phyloP scores from a whole-genome alignment of 2,888 invertebrate genomes.

The Encarsia formosa region DNA sequence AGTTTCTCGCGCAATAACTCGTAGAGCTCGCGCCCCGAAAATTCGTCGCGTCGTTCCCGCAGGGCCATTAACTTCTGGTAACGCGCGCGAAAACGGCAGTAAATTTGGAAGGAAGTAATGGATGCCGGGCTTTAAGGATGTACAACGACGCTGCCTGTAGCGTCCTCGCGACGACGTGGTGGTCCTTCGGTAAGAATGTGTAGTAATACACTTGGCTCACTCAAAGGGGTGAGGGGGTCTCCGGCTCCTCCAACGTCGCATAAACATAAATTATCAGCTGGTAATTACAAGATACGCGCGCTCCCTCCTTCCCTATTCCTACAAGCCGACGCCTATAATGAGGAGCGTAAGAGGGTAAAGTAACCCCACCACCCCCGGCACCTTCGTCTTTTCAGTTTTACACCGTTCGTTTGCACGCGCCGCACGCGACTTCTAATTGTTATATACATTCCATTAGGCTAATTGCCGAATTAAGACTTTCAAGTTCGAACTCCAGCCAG shows the following conservation, averaged over 20 bases:
- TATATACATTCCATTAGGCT: conserved; percentile 53
- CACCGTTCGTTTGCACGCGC: conserved; percentile 26
- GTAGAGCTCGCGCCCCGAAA: conserved; percentile 25
- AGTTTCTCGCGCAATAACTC: conserved; percentile 17
- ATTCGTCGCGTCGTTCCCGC: conserved; percentile 34
- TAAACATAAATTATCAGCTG: conserved; percentile 53
- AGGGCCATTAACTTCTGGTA: conserved; percentile 44
- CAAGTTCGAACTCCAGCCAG: conserved; percentile 15
- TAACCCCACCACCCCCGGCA: conserved; percentile 26
- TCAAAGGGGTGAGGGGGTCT: conserved; percentile 44
- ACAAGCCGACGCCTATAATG: conserved; percentile 33
- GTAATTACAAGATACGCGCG: conserved; percentile 51
- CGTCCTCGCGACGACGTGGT: conserved; percentile 10
- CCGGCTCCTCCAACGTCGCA: conserved; percentile 40
- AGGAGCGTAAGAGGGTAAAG: conserved; percentile 38
- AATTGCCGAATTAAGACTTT: conserved; percentile 50
- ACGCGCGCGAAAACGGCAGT: conserved; percentile 49
- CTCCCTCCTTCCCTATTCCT: conserved; percentile 24
- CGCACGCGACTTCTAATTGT: conserved; percentile 47
- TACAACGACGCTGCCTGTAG: conserved; percentile 31
- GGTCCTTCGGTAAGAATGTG: conserved; percentile 43
- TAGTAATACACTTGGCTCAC: conserved; percentile 46
- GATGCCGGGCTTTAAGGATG: conserved; percentile 45
- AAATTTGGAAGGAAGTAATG: conserved; percentile 46
- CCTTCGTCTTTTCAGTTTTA: conserved; percentile 29